Conservation (phyloP, 1,140 invertebrate species). For the Stenopsyche tienmushanensis region DNA sequence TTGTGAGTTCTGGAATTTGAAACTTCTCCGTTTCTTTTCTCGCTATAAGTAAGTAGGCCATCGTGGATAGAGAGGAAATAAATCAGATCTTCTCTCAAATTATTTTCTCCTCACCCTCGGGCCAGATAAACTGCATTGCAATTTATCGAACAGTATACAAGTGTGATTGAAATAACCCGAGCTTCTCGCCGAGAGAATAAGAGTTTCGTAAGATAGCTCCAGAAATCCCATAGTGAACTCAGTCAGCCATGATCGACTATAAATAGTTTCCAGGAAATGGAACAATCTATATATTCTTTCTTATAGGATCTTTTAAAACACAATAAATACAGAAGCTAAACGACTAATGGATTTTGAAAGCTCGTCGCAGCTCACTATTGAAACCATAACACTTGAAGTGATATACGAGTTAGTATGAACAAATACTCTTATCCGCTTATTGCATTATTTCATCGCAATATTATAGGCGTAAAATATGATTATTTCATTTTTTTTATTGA, state of each 20-base stretch:
- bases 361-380: too few species aligned
- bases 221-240: slow-evolving; percentile 29
- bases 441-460: too few species aligned
- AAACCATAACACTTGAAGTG: too few species aligned
- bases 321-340: too few species aligned
- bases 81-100: slow-evolving; percentile 40
- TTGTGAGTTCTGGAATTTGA: too few species aligned
- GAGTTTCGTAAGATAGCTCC: slow-evolving; percentile 22
- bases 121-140: slow-evolving; percentile 39
- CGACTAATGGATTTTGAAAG: too few species aligned
- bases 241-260: slow-evolving; percentile 23
- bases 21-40: background rate
- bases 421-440: too few species aligned
- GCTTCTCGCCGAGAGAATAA: slow-evolving; percentile 17
- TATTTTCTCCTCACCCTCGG: slow-evolving; percentile 33
- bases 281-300: background rate
- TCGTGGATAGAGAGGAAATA: slow-evolving; percentile 26
- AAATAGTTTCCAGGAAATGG: slow-evolving; percentile 9
- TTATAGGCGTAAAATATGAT: too few species aligned
- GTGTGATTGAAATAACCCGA: slow-evolving; percentile 38
- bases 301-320: background rate
- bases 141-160: slow-evolving; percentile 35
- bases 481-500: too few species aligned
- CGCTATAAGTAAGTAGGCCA: slow-evolving; percentile 8
- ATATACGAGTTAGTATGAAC: too few species aligned